These are phyloP conservation scores for Nibea albiflora DNA, from an alignment of 2,113 vertebrate genomes.

Conservation along the genomic window DNA sequence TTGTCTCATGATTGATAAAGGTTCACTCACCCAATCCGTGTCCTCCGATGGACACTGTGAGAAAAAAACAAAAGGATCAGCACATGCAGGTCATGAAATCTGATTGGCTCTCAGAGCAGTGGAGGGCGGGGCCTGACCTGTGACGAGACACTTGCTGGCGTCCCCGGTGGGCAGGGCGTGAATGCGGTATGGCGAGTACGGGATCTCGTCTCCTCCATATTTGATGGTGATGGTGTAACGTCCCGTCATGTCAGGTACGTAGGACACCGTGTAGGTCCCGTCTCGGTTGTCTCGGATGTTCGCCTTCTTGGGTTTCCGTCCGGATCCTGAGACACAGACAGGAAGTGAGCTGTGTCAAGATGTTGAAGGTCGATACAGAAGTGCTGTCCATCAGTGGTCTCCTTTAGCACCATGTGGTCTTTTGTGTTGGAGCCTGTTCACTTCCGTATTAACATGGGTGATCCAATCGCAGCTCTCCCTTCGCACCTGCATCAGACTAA, in stretches of 20 bases:
- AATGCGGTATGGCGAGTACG: constrained; percentile 92
- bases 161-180: constrained; percentile 91
- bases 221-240: constrained; percentile 97
- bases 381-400: constrained; percentile 54
- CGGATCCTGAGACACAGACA: constrained; percentile 84
- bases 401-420: background rate
- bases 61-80: constrained; percentile 36
- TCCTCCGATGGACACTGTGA: constrained; percentile 93
- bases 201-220: constrained; percentile 95
- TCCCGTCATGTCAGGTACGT: constrained; percentile 91
- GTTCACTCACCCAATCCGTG: constrained; percentile 90
- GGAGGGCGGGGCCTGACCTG: constrained; percentile 83
- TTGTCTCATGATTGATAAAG: no score
- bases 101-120: background rate
- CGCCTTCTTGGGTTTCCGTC: constrained; percentile 94
- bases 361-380: background rate
- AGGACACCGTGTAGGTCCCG: constrained; percentile 94
- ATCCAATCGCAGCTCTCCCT: no score
- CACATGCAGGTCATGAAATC: background rate
- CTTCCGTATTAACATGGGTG: no score
- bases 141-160: constrained; percentile 96
- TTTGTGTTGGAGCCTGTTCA: no score
- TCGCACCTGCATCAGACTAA: no score
- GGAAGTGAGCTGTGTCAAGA: constrained; percentile 3
- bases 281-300: constrained; percentile 94